Conservation (phyloP, 64 coral and sea anemone species). For the Platygyra sinensis region DNA sequence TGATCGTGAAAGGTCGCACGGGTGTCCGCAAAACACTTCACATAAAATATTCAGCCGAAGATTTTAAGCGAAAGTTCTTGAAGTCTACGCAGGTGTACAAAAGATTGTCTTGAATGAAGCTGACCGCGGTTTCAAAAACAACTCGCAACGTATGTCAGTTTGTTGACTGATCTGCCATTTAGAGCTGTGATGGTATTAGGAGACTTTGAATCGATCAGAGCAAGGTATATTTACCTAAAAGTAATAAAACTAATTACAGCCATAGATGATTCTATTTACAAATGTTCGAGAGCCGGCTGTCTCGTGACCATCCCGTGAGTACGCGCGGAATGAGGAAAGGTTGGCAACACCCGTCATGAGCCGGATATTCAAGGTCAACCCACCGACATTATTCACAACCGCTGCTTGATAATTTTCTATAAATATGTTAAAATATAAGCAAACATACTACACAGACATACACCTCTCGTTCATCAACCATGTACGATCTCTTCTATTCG, state of each 20-base stretch:
- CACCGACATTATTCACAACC: not conserved
- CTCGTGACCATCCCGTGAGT: not conserved
- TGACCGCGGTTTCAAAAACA: no score
- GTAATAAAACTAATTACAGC: no score
- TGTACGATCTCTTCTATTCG: no score
- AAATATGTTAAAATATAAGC: not conserved
- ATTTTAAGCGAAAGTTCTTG: not conserved
- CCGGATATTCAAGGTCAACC: not conserved
- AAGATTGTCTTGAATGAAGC: no score
- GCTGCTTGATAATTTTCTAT: not conserved
- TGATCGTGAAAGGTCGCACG: not conserved
- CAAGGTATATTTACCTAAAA: no score
- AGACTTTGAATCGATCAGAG: no score
- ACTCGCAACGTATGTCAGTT: no score
- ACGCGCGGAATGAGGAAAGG: not conserved
- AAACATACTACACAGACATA: no score
- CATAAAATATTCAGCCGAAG: not conserved
- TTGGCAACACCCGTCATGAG: not conserved
- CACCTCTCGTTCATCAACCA: no score
- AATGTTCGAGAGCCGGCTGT: not conserved
- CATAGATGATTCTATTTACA: not conserved
- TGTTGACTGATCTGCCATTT: no score
- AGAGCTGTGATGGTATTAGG: no score
- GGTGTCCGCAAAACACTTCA: not conserved
- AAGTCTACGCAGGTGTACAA: not conserved